Percentiles rank a stretch among this genome's conserved stretches.
Conservation (phyloP, 2,888 invertebrate genomes). For the Siphlonurus alternatus region DNA sequence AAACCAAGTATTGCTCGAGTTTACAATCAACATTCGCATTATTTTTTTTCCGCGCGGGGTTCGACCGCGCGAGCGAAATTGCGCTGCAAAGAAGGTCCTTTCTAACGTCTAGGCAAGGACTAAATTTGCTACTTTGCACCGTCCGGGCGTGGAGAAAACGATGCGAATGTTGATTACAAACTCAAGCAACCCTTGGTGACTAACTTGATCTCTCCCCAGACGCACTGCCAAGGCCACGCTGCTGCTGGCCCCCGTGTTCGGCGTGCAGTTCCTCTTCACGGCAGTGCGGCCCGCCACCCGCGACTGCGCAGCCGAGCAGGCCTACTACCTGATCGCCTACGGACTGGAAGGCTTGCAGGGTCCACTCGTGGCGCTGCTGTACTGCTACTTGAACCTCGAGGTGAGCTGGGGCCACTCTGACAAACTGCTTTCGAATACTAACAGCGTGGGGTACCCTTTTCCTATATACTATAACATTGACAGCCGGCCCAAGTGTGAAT, state of each 20-base stretch:
- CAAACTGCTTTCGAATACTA: background rate
- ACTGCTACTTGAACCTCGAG: conserved; percentile 49
- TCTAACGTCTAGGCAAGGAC: no score
- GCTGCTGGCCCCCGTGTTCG: conserved; percentile 51
- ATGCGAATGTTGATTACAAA: no score
- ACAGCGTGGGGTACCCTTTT: background rate
- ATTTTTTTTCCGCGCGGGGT: no score
- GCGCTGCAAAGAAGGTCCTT: no score
- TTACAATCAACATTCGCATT: no score
- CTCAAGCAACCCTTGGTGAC: background rate
- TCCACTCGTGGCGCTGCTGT: conserved; percentile 41
- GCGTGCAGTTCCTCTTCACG: conserved; percentile 46
- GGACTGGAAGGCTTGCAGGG: conserved; percentile 42
- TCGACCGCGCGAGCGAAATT: no score
- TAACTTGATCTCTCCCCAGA: conserved; percentile 23
- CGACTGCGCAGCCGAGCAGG: conserved; percentile 34
- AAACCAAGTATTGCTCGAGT: no score
- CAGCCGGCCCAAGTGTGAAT: background rate
- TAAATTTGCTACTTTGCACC: no score
- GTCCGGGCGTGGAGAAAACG: no score
- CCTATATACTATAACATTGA: background rate
- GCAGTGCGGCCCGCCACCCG: conserved; percentile 35
- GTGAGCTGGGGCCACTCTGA: no score
- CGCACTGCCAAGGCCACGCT: conserved; percentile 44
- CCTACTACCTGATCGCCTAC: conserved; percentile 41